Percentiles rank a stretch among this genome's conserved stretches.
phyloP scores from a whole-genome alignment of 2,113 vertebrate genomes.

The Silurus glanis region DNA sequence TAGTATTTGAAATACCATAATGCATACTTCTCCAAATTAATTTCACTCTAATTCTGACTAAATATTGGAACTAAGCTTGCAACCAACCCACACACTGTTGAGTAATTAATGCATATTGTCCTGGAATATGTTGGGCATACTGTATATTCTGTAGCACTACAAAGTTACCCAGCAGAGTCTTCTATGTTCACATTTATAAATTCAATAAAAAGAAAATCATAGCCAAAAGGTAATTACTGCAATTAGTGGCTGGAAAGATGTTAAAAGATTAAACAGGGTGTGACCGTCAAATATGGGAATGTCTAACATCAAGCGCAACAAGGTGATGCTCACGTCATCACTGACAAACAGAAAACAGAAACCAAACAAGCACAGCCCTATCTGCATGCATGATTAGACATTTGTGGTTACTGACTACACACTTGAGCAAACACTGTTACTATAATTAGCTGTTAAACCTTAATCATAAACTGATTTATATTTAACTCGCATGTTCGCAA shows the following conservation, averaged over 20 bases:
- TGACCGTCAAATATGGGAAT: conserved; percentile 6
- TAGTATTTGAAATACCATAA: neutral
- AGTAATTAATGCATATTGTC: neutral
- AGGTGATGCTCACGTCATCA: conserved; percentile 8
- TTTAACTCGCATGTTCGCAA: neutral
- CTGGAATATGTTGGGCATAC: neutral
- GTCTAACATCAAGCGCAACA: neutral
- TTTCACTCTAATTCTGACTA: neutral
- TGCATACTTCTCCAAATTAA: neutral
- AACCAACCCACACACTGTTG: neutral
- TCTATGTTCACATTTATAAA: neutral
- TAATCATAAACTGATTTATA: neutral
- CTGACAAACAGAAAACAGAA: conserved; percentile 26
- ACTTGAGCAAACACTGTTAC: neutral
- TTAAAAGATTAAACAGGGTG: conserved; percentile 14
- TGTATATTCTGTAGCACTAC: neutral
- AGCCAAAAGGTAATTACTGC: neutral
- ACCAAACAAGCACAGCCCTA: neutral
- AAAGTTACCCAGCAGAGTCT: no score
- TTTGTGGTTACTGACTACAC: neutral
- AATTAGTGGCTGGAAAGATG: conserved; percentile 10
- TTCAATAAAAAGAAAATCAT: neutral
- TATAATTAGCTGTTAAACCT: neutral
- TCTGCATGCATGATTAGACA: neutral
- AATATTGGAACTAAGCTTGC: neutral